Evolutionary conservation across 2,888 invertebrate species (phyloP).

Genomic region (Caenorhabditis auriculariae): DNA sequence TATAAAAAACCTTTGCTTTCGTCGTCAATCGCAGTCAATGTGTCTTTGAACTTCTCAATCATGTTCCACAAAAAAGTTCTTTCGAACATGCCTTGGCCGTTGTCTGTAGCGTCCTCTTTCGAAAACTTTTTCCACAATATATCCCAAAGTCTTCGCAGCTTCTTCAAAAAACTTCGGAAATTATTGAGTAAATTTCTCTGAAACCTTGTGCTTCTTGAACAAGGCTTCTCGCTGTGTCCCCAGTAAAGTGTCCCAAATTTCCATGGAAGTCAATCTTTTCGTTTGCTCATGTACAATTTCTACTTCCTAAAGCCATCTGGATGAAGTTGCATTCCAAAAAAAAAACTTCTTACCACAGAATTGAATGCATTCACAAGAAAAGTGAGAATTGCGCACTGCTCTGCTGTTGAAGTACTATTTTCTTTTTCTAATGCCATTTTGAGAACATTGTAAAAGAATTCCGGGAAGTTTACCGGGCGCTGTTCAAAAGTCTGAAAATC

Average conservation of each 20-base stretch:
- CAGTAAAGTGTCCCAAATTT: conserved; percentile 86
- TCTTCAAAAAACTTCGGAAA: no score
- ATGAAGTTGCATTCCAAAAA: background rate
- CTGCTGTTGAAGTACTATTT: conserved; percentile 68
- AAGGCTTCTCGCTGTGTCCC: conserved; percentile 79
- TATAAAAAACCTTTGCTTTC: conserved; percentile 28
- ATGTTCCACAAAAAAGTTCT: conserved; percentile 80
- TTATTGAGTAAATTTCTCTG: background rate
- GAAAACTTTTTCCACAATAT: conserved; percentile 81
- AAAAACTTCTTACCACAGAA: conserved; percentile 74
- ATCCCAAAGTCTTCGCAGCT: conserved; percentile 88
- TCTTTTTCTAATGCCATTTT: conserved; percentile 71
- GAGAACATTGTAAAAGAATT: conserved; percentile 63
- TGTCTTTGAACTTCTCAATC: conserved; percentile 82
- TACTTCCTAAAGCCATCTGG: no score
- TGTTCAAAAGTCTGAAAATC: conserved; percentile 49
- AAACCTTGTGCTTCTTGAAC: conserved; percentile 74
- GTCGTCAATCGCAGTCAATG: conserved; percentile 73
- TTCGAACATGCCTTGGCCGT: conserved; percentile 27
- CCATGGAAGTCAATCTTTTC: conserved; percentile 83
- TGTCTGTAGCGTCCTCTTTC: conserved; percentile 51
- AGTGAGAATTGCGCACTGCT: conserved; percentile 83
- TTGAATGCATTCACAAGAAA: conserved; percentile 96
- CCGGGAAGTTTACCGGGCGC: conserved; percentile 61
- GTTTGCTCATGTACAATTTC: conserved; percentile 83